Evolutionary conservation across 2,113 vertebrate genomes (phyloP).

Genomic region (Sminthopsis crassicaudata): DNA sequence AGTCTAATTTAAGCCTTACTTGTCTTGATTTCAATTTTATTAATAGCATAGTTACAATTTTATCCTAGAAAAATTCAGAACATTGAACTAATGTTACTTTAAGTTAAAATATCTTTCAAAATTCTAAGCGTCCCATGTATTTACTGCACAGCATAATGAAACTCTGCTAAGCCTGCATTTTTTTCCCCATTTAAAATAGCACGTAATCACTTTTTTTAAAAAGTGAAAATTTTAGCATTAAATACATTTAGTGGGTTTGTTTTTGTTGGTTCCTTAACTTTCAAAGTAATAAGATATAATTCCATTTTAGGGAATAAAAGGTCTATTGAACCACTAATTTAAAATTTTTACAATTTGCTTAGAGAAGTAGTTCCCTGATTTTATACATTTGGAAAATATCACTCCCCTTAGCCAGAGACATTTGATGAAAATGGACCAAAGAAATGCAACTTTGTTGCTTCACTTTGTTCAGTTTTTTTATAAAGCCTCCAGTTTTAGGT

Average conservation of each 20-base stretch:
- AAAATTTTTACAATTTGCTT: background rate
- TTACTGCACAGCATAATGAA: background rate
- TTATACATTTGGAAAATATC: slow-evolving; percentile 21
- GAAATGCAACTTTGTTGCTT: background rate
- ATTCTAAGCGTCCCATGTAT: background rate
- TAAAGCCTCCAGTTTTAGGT: background rate
- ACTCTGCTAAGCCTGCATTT: background rate
- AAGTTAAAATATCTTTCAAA: background rate
- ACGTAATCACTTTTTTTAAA: background rate
- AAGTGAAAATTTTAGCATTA: background rate
- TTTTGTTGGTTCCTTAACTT: slow-evolving; percentile 9
- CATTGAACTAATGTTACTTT: background rate
- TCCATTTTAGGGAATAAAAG: background rate
- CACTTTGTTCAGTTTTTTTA: background rate
- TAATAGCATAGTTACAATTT: background rate
- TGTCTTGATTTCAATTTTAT: background rate
- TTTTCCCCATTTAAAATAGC: slow-evolving; percentile 26
- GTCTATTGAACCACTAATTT: background rate
- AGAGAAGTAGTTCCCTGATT: slow-evolving; percentile 17
- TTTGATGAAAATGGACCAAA: background rate
- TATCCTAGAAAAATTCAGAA: background rate
- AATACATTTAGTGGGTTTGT: background rate
- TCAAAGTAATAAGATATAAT: slow-evolving; percentile 5
- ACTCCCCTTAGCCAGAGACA: background rate
- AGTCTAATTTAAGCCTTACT: background rate